These are phyloP conservation scores for Drosophila gaucha DNA, from an alignment of 2,888 invertebrate species.

Conservation along the genomic window DNA sequence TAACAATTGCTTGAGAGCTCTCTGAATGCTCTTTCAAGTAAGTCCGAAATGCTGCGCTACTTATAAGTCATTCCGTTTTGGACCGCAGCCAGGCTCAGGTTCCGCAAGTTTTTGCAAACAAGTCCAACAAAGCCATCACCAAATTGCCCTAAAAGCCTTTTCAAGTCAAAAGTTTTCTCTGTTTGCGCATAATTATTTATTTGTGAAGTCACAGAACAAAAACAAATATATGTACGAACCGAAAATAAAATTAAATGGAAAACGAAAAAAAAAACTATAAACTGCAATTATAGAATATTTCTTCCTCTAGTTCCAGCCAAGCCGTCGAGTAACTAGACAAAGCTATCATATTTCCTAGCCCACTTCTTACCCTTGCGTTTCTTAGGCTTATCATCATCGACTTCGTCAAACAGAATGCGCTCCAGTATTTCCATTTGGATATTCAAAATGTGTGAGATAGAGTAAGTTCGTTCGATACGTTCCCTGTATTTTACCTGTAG, in stretches of 20 bases:
- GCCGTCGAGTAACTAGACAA: not conserved
- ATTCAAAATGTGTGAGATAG: slow-evolving; percentile 23
- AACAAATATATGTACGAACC: not conserved
- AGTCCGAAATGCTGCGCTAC: slow-evolving; percentile 28
- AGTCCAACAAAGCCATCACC: slow-evolving; percentile 75
- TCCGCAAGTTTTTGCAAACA: slow-evolving; percentile 64
- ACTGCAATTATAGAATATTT: slow-evolving; percentile 14
- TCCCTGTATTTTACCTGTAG: slow-evolving; percentile 28
- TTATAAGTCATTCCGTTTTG: slow-evolving; percentile 67
- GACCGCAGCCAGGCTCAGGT: slow-evolving; percentile 59
- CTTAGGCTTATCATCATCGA: too few relatives aligned
- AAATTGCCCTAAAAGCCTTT: slow-evolving; percentile 82
- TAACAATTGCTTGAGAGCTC: slow-evolving; percentile 54
- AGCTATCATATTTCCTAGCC: not conserved
- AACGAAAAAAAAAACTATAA: slow-evolving; percentile 24
- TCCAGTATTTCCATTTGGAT: slow-evolving; percentile 54
- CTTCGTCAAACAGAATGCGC: slow-evolving; percentile 18
- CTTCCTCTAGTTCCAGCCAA: too few relatives aligned
- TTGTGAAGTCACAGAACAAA: slow-evolving; percentile 45
- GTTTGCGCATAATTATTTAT: slow-evolving; percentile 77
- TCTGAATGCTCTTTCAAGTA: slow-evolving; percentile 16
- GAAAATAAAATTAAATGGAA: slow-evolving; percentile 23
- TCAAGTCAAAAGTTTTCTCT: slow-evolving; percentile 74
- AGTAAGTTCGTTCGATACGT: slow-evolving; percentile 18
- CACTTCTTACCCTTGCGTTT: too few relatives aligned